These are phyloP conservation scores for Hemicordylus capensis DNA, from an alignment of 2,113 vertebrate genomes.

Conservation along the genomic window DNA sequence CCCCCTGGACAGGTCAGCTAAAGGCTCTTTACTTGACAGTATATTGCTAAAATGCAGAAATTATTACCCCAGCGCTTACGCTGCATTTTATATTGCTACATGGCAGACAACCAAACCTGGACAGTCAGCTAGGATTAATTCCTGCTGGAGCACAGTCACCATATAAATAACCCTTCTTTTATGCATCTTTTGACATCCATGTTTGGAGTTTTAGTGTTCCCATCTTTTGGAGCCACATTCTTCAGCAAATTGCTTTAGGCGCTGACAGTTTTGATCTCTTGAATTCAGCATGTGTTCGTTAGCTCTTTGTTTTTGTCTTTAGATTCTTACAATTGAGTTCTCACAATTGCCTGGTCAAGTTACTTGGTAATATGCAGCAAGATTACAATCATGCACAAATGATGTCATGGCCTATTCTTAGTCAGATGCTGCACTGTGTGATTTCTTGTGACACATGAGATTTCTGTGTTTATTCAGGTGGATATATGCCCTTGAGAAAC, in stretches of 20 bases:
- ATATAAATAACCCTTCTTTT: not conserved
- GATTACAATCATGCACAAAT: not conserved
- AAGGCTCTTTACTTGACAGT: not conserved
- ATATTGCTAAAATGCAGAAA: not conserved
- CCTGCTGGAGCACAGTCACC: not conserved
- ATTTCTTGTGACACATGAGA: not conserved
- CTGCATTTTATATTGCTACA: not conserved
- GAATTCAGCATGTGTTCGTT: rapidly evolving
- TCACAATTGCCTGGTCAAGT: not conserved
- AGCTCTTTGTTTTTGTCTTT: not conserved
- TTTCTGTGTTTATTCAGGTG: not conserved
- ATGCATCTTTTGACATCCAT: not conserved
- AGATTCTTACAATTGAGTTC: not conserved
- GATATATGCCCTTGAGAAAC: not conserved
- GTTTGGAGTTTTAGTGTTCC: not conserved
- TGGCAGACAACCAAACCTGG: not conserved
- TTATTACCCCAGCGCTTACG: not conserved
- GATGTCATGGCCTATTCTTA: not conserved
- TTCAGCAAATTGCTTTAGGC: not conserved
- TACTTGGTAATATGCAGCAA: not conserved
- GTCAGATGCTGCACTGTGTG: not conserved
- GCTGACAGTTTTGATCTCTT: not conserved
- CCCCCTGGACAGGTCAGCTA: not conserved
- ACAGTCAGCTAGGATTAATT: not conserved
- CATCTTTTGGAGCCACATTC: not conserved